phyloP scores from a whole-genome alignment of 2,888 invertebrate species.

The Drosophila meridiana region DNA sequence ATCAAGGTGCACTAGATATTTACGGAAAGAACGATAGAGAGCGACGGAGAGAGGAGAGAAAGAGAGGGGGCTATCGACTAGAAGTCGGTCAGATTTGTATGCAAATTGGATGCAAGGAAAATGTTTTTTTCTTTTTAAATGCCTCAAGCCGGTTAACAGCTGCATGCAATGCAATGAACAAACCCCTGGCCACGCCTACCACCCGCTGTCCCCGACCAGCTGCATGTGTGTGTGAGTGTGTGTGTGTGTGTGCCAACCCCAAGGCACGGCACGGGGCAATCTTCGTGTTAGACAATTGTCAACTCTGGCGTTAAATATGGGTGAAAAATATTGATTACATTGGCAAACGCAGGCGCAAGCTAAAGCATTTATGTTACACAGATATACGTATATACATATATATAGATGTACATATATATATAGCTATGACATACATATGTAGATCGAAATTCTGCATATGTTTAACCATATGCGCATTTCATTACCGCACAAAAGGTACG shows the following conservation, averaged over 20 bases:
- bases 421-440: conserved; percentile 7
- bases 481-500: conserved; percentile 54
- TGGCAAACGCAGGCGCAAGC: conserved; percentile 17
- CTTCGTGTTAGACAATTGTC: conserved; percentile 15
- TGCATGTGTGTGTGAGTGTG: neutral
- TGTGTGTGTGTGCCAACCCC: conserved; percentile 4
- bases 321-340: conserved; percentile 52
- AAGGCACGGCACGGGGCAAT: conserved; percentile 6
- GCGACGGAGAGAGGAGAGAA: neutral
- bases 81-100: conserved; percentile 52
- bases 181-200: conserved; percentile 5
- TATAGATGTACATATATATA: neutral
- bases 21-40: neutral
- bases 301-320: conserved; percentile 29
- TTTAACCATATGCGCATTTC: conserved; percentile 51
- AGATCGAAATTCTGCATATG: conserved; percentile 30
- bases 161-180: conserved; percentile 20
- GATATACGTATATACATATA: neutral
- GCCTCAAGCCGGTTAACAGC: conserved; percentile 54
- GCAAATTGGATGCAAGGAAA: conserved; percentile 54
- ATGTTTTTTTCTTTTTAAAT: conserved; percentile 18
- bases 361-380: conserved; percentile 1
- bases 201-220: neutral
- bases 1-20: conserved; percentile 63
- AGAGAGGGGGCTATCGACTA: conserved; percentile 4